Percentiles rank a stretch among this genome's conserved stretches.
Conservation (phyloP, 2,888 invertebrate genomes). For the Clanis bilineata region DNA sequence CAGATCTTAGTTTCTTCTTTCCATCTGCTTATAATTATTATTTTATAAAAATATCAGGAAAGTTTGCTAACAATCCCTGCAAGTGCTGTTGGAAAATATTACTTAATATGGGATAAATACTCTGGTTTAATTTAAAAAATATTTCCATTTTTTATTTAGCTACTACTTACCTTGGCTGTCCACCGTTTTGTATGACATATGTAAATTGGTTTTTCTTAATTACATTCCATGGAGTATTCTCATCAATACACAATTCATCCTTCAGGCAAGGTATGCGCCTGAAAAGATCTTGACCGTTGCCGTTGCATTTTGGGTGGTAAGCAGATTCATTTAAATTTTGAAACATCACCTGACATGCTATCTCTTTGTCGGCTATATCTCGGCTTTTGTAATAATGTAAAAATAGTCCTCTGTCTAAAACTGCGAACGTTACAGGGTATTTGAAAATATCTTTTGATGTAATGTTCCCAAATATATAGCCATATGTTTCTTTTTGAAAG, state of each 20-base stretch:
- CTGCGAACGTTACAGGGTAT: slow-evolving; percentile 91
- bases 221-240: slow-evolving; percentile 92
- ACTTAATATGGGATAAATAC: too few species aligned
- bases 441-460: slow-evolving; percentile 87
- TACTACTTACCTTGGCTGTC: slow-evolving; percentile 90
- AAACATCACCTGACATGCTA: slow-evolving; percentile 94
- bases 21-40: too few species aligned
- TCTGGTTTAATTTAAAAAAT: too few species aligned
- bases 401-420: slow-evolving; percentile 94
- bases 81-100: too few species aligned
- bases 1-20: too few species aligned
- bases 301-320: slow-evolving; percentile 92
- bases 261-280: slow-evolving; percentile 92
- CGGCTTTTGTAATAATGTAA: slow-evolving; percentile 94
- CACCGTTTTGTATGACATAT: slow-evolving; percentile 93
- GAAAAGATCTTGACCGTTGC: slow-evolving; percentile 88
- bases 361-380: slow-evolving; percentile 82
- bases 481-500: slow-evolving; percentile 92
- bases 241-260: slow-evolving; percentile 91
- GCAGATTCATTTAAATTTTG: slow-evolving; percentile 90
- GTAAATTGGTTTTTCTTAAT: slow-evolving; percentile 96
- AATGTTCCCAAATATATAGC: slow-evolving; percentile 98
- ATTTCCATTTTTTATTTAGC: neutral
- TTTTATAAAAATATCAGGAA: too few species aligned
- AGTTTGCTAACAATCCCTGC: too few species aligned